Evolutionary conservation across 2,113 vertebrate genomes (phyloP).

Genomic region (Hemicordylus capensis): DNA sequence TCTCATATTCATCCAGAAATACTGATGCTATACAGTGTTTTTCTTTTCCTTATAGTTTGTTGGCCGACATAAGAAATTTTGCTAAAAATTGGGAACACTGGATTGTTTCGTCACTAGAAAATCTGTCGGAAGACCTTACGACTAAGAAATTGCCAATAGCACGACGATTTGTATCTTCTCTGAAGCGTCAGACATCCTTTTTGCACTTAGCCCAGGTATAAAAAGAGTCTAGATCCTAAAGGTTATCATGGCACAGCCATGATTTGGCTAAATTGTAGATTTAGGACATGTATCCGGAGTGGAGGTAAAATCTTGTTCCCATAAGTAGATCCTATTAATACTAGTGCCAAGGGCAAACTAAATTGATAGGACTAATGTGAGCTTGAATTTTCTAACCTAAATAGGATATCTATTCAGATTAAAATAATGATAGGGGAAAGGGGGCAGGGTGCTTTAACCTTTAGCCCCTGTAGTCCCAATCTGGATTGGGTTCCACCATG

Average conservation of each 20-base stretch:
- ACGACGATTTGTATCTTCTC: conserved; percentile 91
- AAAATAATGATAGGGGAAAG: too few relatives aligned
- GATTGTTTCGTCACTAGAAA: conserved; percentile 94
- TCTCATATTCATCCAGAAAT: conserved; percentile 9
- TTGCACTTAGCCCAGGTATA: conserved; percentile 95
- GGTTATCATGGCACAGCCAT: not conserved
- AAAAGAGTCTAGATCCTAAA: not conserved
- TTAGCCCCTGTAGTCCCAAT: too few relatives aligned
- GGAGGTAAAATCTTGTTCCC: not conserved
- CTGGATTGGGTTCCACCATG: too few relatives aligned
- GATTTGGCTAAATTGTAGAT: not conserved
- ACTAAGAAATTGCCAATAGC: conserved; percentile 95
- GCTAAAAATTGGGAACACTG: conserved; percentile 99
- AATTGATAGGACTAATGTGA: too few relatives aligned
- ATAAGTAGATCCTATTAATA: not conserved
- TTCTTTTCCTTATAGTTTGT: conserved; percentile 77
- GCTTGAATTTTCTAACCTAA: too few relatives aligned
- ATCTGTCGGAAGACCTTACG: conserved; percentile 89
- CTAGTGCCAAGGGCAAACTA: too few relatives aligned
- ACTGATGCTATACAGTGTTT: not conserved
- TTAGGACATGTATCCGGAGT: not conserved
- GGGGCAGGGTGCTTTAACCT: too few relatives aligned
- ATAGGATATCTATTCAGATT: too few relatives aligned
- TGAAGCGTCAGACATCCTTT: conserved; percentile 96
- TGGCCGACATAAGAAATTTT: conserved; percentile 96